Evolutionary conservation across 1,140 invertebrate species (phyloP).

Genomic region (Berghia stephanieae): DNA sequence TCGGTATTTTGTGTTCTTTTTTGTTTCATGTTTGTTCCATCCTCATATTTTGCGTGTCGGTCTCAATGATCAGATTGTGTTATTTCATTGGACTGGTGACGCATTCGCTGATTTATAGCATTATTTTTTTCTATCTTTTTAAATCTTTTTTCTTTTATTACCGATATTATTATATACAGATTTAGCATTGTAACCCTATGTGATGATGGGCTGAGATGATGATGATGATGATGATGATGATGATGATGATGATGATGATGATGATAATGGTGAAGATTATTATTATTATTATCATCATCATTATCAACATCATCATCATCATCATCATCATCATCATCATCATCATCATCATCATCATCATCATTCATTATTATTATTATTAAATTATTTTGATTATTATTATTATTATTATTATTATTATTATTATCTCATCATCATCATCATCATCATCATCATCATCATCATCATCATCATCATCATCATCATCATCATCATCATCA

Average conservation of each 20-base stretch:
- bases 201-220: background rate
- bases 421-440: slow-evolving; percentile 39
- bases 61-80: background rate
- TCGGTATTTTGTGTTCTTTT: too few species aligned
- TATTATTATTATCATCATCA: too few species aligned
- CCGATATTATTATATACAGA: background rate
- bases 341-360: too few species aligned
- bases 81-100: background rate
- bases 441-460: slow-evolving; percentile 39
- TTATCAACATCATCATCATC: too few species aligned
- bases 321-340: slow-evolving; percentile 35
- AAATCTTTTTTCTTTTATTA: background rate
- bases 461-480: slow-evolving; percentile 36
- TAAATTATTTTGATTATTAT: too few species aligned
- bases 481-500: slow-evolving; percentile 35
- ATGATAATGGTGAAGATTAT: too few species aligned
- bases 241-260: background rate
- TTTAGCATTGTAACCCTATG: background rate
- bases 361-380: too few species aligned
- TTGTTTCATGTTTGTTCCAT: slow-evolving; percentile 36
- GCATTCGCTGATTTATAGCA: background rate
- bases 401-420: too few species aligned
- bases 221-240: background rate
- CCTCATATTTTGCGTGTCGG: background rate
- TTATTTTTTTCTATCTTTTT: background rate